Evolutionary conservation across 2,888 invertebrate species (phyloP).

Genomic region (Dusona sp.): DNA sequence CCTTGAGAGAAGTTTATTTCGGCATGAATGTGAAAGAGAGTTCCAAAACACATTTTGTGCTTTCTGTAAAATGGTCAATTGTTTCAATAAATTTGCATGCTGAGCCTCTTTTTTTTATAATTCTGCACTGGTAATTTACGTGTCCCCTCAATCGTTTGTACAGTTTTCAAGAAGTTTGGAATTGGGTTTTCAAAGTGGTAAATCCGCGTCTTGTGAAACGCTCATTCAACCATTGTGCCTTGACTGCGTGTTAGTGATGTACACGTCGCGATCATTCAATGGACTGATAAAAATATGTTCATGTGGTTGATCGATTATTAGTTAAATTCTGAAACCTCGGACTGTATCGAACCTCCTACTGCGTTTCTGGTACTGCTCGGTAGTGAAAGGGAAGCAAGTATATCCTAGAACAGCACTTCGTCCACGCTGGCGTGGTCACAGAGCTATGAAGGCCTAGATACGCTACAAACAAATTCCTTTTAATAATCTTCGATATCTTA

Average conservation of each 20-base stretch:
- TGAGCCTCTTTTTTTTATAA: not conserved
- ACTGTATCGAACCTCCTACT: conserved; percentile 32
- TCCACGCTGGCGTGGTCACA: conserved; percentile 64
- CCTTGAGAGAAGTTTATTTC: not conserved
- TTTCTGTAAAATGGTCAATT: not conserved
- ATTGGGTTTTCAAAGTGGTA: not conserved
- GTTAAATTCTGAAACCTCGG: conserved; percentile 17
- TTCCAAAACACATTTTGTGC: not conserved
- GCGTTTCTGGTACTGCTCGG: conserved; percentile 59
- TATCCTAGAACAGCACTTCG: conserved; percentile 49
- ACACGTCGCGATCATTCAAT: not conserved
- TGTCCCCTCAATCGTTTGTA: not conserved
- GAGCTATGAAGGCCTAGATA: conserved; percentile 68
- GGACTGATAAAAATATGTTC: not conserved
- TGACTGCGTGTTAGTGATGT: not conserved
- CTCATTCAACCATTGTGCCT: not conserved
- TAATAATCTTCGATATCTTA: conserved; percentile 44
- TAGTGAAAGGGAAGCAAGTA: conserved; percentile 74
- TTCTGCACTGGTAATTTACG: not conserved
- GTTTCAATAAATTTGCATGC: not conserved
- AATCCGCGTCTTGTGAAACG: not conserved
- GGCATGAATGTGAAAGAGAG: not conserved
- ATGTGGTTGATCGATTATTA: not conserved
- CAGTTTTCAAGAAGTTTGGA: not conserved
- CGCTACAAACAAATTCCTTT: conserved; percentile 42